Conservation (phyloP, 2,888 invertebrate genomes). For the Flexamia atlantica region DNA sequence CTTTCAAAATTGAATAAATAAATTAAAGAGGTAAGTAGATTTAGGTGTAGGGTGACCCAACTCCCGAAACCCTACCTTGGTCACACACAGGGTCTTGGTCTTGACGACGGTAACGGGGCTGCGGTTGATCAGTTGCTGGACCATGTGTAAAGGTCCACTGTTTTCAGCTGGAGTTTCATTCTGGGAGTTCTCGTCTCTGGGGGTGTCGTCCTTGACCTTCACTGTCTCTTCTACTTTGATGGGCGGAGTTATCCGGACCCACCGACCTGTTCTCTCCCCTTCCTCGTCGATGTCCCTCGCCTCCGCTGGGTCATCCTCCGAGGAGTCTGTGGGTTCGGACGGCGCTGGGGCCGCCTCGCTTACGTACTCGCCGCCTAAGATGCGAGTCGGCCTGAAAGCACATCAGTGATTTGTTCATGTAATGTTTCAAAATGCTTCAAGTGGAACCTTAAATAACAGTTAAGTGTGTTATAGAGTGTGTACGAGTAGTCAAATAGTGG, state of each 20-base stretch:
- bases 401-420: too few species aligned
- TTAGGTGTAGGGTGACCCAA: background rate
- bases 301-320: background rate
- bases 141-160: conserved; percentile 1
- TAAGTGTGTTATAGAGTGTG: too few species aligned
- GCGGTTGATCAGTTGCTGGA: conserved; percentile 39
- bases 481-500: too few species aligned
- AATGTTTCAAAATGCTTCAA: too few species aligned
- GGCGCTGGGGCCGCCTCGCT: background rate
- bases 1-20: too few species aligned
- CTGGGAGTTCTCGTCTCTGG: background rate
- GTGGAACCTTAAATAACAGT: too few species aligned
- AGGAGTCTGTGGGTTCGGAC: background rate
- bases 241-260: conserved; percentile 35
- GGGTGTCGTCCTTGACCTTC: background rate
- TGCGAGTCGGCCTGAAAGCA: conserved; percentile 50
- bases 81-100: conserved; percentile 69
- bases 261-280: conserved; percentile 41
- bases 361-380: conserved; percentile 28
- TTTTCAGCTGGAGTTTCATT: background rate
- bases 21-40: background rate
- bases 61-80: too few species aligned
- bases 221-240: conserved; percentile 15
- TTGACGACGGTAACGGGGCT: conserved; percentile 62
- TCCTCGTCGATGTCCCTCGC: background rate